phyloP scores from a whole-genome alignment of 2,797 vertebrate species.

The Alcedo atthis region DNA sequence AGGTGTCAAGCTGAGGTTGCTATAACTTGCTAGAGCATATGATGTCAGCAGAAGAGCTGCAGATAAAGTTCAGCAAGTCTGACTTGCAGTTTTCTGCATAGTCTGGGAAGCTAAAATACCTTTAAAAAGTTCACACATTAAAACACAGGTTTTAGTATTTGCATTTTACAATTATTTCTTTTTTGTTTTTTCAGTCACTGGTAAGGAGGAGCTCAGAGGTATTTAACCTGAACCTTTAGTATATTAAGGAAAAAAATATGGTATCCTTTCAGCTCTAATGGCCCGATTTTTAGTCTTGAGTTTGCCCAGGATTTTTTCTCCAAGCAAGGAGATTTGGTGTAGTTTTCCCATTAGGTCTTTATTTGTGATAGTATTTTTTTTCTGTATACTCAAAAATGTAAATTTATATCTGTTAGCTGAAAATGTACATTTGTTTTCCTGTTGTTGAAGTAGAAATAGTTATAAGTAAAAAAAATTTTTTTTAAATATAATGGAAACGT shows the following conservation, averaged over 20 bases:
- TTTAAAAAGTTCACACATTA: not conserved
- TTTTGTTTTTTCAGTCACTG: not conserved
- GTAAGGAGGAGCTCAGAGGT: not conserved
- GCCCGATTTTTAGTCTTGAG: not conserved
- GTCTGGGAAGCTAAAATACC: not conserved
- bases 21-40: not conserved
- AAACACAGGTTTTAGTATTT: not conserved
- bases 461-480: not conserved
- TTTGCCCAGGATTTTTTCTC: not conserved
- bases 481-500: not conserved
- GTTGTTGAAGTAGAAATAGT: not conserved
- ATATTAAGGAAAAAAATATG: not conserved
- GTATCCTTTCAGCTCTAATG: not conserved
- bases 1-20: not conserved
- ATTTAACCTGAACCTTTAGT: not conserved
- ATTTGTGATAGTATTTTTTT: not conserved
- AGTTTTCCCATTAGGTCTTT: not conserved
- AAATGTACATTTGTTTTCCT: not conserved
- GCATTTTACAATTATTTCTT: not conserved
- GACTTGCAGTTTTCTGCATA: constrained; percentile 1
- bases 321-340: not conserved
- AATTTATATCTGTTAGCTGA: not conserved
- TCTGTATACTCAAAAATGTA: not conserved
- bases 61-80: not conserved
- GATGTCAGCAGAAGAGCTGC: not conserved